A percentile compares a stretch with the other conserved stretches of the same genome.
Evolutionary conservation across 92 coral and sea anemone species (phyloP).

Genomic region (Epizoanthus scotinus): DNA sequence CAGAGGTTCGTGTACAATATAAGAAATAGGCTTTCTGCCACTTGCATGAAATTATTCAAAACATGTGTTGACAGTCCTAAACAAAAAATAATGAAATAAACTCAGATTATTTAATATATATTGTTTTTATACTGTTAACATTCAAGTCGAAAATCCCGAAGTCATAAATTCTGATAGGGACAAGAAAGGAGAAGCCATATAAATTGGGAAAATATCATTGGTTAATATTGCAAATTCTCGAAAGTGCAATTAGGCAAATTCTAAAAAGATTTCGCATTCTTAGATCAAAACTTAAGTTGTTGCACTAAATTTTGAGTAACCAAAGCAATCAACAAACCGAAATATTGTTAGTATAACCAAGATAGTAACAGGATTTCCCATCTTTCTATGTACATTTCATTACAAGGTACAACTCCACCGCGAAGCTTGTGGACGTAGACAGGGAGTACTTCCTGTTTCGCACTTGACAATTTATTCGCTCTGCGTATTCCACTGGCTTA

Average conservation of each 20-base stretch:
- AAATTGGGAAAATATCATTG: not conserved
- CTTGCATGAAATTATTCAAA: not conserved
- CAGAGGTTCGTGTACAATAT: no score
- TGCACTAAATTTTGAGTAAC: not conserved
- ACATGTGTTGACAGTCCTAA: not conserved
- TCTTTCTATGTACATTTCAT: not conserved
- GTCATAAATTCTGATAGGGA: not conserved
- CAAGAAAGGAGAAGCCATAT: not conserved
- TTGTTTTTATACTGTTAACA: no score
- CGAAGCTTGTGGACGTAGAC: no score
- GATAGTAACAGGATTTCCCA: no score
- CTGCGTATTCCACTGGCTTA: not conserved
- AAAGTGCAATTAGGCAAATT: not conserved
- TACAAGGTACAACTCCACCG: not conserved
- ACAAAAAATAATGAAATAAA: no score
- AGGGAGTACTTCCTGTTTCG: slow-evolving; percentile 24
- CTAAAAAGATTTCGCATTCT: not conserved
- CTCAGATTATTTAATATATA: no score
- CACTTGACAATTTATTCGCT: not conserved
- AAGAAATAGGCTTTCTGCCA: no score
- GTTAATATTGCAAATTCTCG: not conserved
- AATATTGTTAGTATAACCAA: no score
- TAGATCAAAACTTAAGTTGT: no score
- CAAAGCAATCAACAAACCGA: not conserved
- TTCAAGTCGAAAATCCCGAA: no score